phyloP scores from a whole-genome alignment of 2,113 vertebrate species.

The Crotalus tigris region DNA sequence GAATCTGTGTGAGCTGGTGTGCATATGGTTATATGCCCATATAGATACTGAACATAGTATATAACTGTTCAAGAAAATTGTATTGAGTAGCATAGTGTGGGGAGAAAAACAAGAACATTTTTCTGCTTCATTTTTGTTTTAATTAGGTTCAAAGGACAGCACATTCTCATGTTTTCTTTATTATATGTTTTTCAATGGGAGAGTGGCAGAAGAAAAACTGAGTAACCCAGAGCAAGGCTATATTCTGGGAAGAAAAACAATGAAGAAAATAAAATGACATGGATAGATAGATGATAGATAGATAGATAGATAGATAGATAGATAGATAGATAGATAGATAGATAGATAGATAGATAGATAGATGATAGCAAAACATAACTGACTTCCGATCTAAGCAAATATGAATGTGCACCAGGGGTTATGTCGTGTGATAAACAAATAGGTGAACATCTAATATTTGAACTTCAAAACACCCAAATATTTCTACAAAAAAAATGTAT shows the following conservation, averaged over 20 bases:
- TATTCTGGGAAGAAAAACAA: slow-evolving; percentile 20
- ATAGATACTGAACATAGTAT: slow-evolving; percentile 68
- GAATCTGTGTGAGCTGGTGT: neutral
- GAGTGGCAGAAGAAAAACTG: slow-evolving; percentile 14
- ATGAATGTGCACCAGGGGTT: neutral
- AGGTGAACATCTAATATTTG: neutral
- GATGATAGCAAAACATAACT: slow-evolving; percentile 2
- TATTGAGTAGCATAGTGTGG: slow-evolving; percentile 27
- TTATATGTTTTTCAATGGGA: slow-evolving; percentile 34
- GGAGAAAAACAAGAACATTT: slow-evolving; percentile 29
- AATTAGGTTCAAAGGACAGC: slow-evolving; percentile 53
- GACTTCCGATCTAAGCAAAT: neutral
- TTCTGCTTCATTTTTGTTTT: slow-evolving; percentile 52
- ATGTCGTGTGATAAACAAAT: neutral
- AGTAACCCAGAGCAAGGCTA: slow-evolving; percentile 43
- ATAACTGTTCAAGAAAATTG: slow-evolving; percentile 51
- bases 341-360: neutral
- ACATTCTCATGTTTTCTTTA: slow-evolving; percentile 46
- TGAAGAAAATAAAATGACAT: slow-evolving; percentile 14
- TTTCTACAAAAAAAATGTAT: neutral
- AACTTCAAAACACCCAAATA: neutral
- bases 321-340: no score
- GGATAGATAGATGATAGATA: slow-evolving; percentile 20
- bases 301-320: neutral
- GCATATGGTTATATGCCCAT: neutral